A percentile compares a stretch with the other conserved stretches of the same genome.
These are phyloP conservation scores for Lithobates sylvaticus DNA, from an alignment of 2,797 vertebrate species.

Conservation along the genomic window DNA sequence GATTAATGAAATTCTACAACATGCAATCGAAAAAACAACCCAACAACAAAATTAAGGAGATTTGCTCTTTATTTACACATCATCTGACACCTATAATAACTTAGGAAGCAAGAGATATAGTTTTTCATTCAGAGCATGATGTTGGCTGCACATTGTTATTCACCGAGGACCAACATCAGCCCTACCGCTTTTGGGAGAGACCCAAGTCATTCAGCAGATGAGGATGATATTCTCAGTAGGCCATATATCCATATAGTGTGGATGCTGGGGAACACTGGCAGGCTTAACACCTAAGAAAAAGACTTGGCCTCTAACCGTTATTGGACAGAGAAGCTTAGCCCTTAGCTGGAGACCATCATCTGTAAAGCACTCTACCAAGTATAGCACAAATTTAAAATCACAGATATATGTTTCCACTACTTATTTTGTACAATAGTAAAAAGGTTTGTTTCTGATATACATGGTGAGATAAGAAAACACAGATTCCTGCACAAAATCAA, in stretches of 20 bases:
- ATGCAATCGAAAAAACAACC: background rate
- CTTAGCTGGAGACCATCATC: background rate
- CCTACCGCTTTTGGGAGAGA: background rate
- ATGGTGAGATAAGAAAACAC: background rate
- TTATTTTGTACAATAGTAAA: background rate
- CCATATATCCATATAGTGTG: too few species aligned
- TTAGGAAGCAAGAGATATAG: slow-evolving; percentile 34
- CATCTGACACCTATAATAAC: slow-evolving; percentile 29
- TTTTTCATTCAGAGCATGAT: background rate
- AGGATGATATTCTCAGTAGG: background rate
- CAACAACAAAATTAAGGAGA: slow-evolving; percentile 14
- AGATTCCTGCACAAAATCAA: background rate
- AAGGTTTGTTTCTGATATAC: background rate
- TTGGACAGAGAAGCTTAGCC: background rate
- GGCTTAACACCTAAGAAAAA: background rate
- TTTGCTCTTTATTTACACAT: slow-evolving; percentile 56
- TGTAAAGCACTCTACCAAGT: background rate
- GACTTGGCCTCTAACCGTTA: background rate
- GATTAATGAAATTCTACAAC: background rate
- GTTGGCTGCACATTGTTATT: slow-evolving; percentile 18
- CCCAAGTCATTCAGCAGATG: background rate
- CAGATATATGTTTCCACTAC: background rate
- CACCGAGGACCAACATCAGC: background rate
- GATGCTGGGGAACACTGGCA: background rate
- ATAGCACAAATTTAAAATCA: background rate